Base-by-base conservation (phyloP, 1,140 invertebrate species). In the Temnothorax nylanderi region DNA sequence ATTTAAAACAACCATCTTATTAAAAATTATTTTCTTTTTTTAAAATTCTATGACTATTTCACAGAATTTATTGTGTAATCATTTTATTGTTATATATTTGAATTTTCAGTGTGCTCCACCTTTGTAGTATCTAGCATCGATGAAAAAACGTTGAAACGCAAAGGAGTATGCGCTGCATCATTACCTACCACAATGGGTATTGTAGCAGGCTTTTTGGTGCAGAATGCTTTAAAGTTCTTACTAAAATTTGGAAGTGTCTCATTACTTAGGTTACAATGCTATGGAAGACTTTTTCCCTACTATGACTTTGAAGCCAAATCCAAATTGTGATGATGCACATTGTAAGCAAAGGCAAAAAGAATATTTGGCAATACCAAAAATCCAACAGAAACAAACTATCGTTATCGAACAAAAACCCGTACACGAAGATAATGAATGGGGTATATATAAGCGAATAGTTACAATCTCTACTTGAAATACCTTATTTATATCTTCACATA, bases 131-230 rank as follows among this genome's bases (percentile, higher is more conserved):
- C 99, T 1, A 98, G 99, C 88, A 99, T 99, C 82, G 99, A 99
- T 94, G 99, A 99, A 94, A 98, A 98, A 93, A 99, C 99, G 0
- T 94, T 99, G 87, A 99, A 99, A 95, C 96, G 97, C 74, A 99
- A 99, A 91, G 99, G 99, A 10, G 99, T 99, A 16, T 99, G 99
- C 96, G 99, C 99, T 5, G 99, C 99, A 64, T 99, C 99, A 92
- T 96, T 99, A 82, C 99, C 99, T 44, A 99, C 99, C 4, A 99
- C 99, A 0, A 99, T 99, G 99, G 99, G 98, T 51, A 98, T 99
- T 82, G 97, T 99, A 2, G 99, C 99, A 34, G 99, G 99, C 6
- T 98, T 99, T 93, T 96, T 99, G 84, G 99, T 99, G 11, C 99
- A 99, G 96, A 99, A 99, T 95, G 96, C 98, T n/a, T 95, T 99